Evolutionary conservation across 2,888 invertebrate genomes (phyloP), one percentile per base, ranked within the genome.

Genomic region (Augiades crinisus): DNA sequence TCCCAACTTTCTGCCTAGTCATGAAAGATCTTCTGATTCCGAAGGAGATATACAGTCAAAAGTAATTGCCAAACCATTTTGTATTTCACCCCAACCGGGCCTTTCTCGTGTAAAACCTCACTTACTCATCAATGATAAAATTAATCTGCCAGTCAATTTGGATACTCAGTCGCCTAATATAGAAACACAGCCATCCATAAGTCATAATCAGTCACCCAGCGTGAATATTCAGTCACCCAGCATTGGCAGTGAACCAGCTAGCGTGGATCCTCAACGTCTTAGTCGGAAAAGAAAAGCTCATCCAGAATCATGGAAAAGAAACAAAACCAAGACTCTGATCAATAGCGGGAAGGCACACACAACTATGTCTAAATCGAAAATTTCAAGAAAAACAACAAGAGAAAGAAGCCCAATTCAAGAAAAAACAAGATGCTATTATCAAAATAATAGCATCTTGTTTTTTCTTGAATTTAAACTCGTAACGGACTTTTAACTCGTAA

Each of bases 241-340:
- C 44, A 33, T 56, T 51, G 52, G 27, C 34, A 51, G 38, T 43
- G 46, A 54, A 38, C 54, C 55, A 52, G 6, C 54, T 50, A 56
- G 54, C 43, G 51, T 45, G 40, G 49, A 52, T 43, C 37, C 47
- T 31, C 8, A 27, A n/a, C 27, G 27, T 27, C 27, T 50, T 31
- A 38, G 37, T 33, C 34, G 38, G 30, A 58, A 58, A 51, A 51
- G 53, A 13, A 58, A 54, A 51, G 51, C 53, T 5, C 5, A 54
- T 43, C 53, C 57, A 21, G 54, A 22, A 40, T 51, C 41, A 53
- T 57, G 55, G 55, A 50, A 51, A 43, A 57, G 47, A 55, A 55
- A 55, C 47, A 53, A 21, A 53, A 55, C 40, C 38, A 58, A 55
- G 41, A 34, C 49, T 41, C 30, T 57, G 34, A 53, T 13, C 36